A percentile compares a stretch with the other conserved stretches of the same genome.
Conservation (phyloP, 2,113 vertebrate genomes). For the Atractosteus spatula region DNA sequence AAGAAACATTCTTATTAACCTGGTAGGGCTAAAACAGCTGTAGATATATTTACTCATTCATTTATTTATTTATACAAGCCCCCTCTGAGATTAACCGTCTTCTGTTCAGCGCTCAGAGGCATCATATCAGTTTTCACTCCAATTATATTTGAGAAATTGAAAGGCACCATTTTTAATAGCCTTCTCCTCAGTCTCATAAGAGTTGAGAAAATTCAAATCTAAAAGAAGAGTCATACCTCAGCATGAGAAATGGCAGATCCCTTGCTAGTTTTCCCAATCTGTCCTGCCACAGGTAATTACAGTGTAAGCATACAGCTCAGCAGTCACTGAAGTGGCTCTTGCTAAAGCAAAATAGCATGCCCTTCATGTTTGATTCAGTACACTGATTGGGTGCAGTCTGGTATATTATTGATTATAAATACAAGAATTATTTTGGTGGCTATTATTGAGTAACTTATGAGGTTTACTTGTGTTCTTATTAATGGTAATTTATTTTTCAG, state of each 20-base stretch:
- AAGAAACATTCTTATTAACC: neutral
- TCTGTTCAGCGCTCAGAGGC: neutral
- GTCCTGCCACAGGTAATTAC: conserved; percentile 7
- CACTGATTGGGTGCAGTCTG: neutral
- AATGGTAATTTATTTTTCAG: neutral
- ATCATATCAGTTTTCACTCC: conserved; percentile 11
- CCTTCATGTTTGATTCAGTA: neutral
- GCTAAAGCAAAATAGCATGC: neutral
- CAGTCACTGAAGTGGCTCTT: conserved; percentile 1
- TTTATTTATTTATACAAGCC: conserved; percentile 8
- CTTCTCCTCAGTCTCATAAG: neutral
- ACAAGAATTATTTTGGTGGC: neutral
- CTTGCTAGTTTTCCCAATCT: conserved; percentile 3
- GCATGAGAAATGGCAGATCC: neutral
- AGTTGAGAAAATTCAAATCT: conserved; percentile 5
- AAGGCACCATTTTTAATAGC: conserved; percentile 4
- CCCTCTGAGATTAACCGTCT: conserved; percentile 2
- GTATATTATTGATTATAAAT: neutral
- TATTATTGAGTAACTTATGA: neutral
- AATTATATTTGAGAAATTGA: conserved; percentile 10
- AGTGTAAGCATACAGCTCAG: conserved; percentile 4
- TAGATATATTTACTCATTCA: neutral
- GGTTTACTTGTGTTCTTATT: neutral
- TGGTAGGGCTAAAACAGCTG: neutral
- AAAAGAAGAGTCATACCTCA: conserved; percentile 10